A percentile compares a stretch with the other conserved stretches of the same genome.
Evolutionary conservation across 1,140 invertebrate genomes (phyloP).

Genomic region (Wasmannia auropunctata): DNA sequence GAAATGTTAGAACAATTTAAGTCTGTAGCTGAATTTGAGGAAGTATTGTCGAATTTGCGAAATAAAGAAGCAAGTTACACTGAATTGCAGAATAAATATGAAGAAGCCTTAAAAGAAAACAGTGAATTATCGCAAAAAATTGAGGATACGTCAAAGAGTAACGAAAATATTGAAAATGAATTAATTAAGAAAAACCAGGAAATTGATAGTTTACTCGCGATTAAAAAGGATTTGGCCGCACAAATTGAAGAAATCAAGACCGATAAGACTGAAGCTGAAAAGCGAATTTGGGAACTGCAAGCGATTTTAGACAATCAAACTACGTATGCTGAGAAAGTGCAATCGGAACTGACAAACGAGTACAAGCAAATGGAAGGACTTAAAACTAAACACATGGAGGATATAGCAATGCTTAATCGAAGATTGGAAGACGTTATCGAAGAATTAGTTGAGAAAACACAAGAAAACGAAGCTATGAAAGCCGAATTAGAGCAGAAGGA

Average conservation of each 20-base stretch:
- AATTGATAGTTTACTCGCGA: slow-evolving; percentile 39
- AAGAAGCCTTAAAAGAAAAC: slow-evolving; percentile 75
- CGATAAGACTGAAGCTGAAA: slow-evolving; percentile 79
- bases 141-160: slow-evolving; percentile 70
- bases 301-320: slow-evolving; percentile 75
- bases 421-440: slow-evolving; percentile 75
- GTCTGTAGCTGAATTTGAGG: slow-evolving; percentile 80
- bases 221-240: slow-evolving; percentile 75
- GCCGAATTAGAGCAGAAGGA: slow-evolving; percentile 69
- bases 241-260: slow-evolving; percentile 57
- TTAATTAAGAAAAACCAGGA: slow-evolving; percentile 73
- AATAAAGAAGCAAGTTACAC: slow-evolving; percentile 75
- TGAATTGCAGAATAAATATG: slow-evolving; percentile 81
- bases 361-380: slow-evolving; percentile 85
- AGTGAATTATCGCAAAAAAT: slow-evolving; percentile 74
- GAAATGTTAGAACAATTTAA: slow-evolving; percentile 68
- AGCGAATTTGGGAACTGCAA: slow-evolving; percentile 78
- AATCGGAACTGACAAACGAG: slow-evolving; percentile 82
- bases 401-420: slow-evolving; percentile 74
- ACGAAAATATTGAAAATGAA: slow-evolving; percentile 67
- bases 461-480: slow-evolving; percentile 75
- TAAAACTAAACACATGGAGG: slow-evolving; percentile 76
- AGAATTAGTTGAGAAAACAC: slow-evolving; percentile 71
- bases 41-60: slow-evolving; percentile 80
- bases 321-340: slow-evolving; percentile 78